A percentile compares a stretch with the other conserved stretches of the same genome.
These are phyloP conservation scores for Opisthocomus hoazin DNA, from an alignment of 2,113 vertebrate genomes.

Conservation along the genomic window DNA sequence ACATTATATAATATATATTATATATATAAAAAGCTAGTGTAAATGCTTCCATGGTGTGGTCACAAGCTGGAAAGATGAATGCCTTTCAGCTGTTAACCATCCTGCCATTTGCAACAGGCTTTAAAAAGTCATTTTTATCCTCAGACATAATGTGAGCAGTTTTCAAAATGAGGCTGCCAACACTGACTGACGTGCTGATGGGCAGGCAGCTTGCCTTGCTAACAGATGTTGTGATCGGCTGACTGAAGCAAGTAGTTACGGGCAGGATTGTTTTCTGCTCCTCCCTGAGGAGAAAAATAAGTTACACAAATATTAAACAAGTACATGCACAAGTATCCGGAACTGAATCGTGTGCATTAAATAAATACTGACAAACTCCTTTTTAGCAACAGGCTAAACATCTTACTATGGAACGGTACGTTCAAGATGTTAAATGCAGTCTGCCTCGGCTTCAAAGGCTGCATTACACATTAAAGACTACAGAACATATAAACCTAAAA, in stretches of 20 bases:
- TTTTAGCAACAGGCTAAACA: constrained; percentile 52
- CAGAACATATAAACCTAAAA: constrained; percentile 17
- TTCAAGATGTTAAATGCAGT: neutral
- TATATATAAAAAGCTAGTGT: constrained; percentile 83
- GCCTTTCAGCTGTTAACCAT: constrained; percentile 89
- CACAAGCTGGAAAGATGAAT: constrained; percentile 76
- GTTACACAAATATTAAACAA: constrained; percentile 56
- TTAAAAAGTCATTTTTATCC: constrained; percentile 77
- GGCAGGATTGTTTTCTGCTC: constrained; percentile 77
- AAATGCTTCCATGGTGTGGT: constrained; percentile 78
- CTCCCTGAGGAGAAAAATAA: constrained; percentile 73
- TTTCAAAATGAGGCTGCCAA: constrained; percentile 82
- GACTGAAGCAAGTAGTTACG: constrained; percentile 81
- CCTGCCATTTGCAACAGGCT: constrained; percentile 81
- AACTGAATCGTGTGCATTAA: constrained; percentile 64
- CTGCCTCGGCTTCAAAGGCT: constrained; percentile 34
- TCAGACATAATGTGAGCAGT: constrained; percentile 77
- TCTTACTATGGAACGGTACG: constrained; percentile 11
- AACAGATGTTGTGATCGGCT: constrained; percentile 80
- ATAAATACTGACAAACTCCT: constrained; percentile 52
- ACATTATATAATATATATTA: constrained; percentile 82
- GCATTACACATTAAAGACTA: constrained; percentile 24
- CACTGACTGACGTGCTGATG: constrained; percentile 71
- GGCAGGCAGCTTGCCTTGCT: constrained; percentile 74
- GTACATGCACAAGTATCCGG: constrained; percentile 57